A percentile compares a stretch with the other conserved stretches of the same genome.
Evolutionary conservation across 1,140 invertebrate genomes (phyloP).

Genomic region (Batillaria attramentaria): DNA sequence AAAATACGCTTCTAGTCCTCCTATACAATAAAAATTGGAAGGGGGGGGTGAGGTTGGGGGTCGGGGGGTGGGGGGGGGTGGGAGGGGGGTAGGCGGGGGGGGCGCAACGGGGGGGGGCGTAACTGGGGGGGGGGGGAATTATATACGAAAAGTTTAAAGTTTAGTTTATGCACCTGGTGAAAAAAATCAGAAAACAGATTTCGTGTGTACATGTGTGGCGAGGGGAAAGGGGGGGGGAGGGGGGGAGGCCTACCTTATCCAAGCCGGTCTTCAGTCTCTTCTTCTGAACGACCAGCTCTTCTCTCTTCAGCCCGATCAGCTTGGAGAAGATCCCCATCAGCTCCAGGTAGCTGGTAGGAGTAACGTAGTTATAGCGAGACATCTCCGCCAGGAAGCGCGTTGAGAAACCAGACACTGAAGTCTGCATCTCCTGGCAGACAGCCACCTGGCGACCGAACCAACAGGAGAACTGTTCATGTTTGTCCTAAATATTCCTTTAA

Average conservation of each 20-base stretch:
- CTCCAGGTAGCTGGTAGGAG: constrained; percentile 72
- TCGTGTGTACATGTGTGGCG: neutral
- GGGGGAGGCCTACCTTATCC: constrained; percentile 76
- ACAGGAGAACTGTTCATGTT: too few relatives aligned
- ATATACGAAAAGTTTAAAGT: too few relatives aligned
- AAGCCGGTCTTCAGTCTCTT: constrained; percentile 84
- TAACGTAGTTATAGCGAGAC: constrained; percentile 72
- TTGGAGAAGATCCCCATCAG: constrained; percentile 71
- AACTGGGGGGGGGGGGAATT: too few relatives aligned
- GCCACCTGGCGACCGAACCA: constrained; percentile 58
- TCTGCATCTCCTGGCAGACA: constrained; percentile 70
- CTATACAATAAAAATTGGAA: too few relatives aligned
- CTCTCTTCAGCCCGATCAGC: constrained; percentile 78
- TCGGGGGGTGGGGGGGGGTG: too few relatives aligned
- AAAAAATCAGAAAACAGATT: too few relatives aligned
- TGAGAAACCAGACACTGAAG: constrained; percentile 66
- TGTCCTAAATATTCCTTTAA: too few relatives aligned
- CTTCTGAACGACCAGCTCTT: constrained; percentile 78
- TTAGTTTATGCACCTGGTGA: too few relatives aligned
- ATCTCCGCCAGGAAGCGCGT: constrained; percentile 79
- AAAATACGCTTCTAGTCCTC: too few relatives aligned
- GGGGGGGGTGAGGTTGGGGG: too few relatives aligned
- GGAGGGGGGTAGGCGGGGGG: too few relatives aligned
- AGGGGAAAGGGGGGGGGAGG: neutral
- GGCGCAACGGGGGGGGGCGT: too few relatives aligned